Base-by-base conservation (phyloP, 2,113 vertebrate species). In the Psettodes erumei region DNA sequence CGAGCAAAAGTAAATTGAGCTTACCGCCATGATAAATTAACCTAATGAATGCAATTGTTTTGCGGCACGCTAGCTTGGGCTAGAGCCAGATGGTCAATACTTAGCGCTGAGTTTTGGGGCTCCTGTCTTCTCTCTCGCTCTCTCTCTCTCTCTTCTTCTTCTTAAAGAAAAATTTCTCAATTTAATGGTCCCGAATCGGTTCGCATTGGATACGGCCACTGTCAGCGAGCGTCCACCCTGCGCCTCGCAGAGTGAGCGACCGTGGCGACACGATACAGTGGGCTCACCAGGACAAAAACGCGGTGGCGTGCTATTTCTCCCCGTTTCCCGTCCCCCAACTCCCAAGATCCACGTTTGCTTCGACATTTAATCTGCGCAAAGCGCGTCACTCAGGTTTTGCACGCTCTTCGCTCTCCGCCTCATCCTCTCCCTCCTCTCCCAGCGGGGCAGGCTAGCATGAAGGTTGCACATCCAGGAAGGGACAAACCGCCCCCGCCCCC, bases 11-110 rank as follows among this genome's bases (percentile, higher is more conserved):
- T 92, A 93, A 94, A 94, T 93, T 93, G 94, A 94, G 91, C 91
- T 93, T 91, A 94, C 90, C 87, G 84, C 88, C 90, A 93, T 93
- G 94, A 94, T 93, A 88, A 93, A 94, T 93, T 90, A 93, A 93
- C 86, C 87, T 93, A 94, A 94, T 93, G 92, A 93, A 94, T 89
- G 91, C 92, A 89, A 91, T 93, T 93, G 90, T 94, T 93, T 91
- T 88, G 91, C 84, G 84, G 91, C 89, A 88, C 75, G 90, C 91
- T 93, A 90, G 90, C 90, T 91, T 92, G 91, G 90, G 88, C 83
- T 88, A 40, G 65, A 89, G 93, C 92, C 94, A 94, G 94, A 94
- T 93, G 91, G 92, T 89, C 90, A 81, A 86, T 87, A 90, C 84
- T 92, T 90, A 88, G 92, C 66, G 18, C 79, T 43, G 83, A 88